Base-by-base conservation (phyloP, 2,888 invertebrate genomes). In the Microplitis deprimator region DNA sequence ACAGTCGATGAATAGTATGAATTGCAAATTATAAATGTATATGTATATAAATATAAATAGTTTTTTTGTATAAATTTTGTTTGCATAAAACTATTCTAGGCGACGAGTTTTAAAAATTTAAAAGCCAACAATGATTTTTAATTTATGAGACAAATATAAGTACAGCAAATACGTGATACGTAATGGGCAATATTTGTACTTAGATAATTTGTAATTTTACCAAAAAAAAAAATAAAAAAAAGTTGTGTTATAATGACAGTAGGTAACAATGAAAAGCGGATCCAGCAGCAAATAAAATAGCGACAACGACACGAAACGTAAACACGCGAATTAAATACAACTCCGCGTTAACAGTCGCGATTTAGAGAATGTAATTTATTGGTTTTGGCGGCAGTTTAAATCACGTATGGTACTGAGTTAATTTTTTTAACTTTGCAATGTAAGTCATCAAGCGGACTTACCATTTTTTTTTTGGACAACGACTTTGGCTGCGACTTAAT, bases 391-490 rank as follows among this genome's bases (percentile, higher is more conserved):
- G 50, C 50, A 62, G 7, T n/a, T 62, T 62, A n/a, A 62, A 7
- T 79, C 79, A 80, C 78, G 81, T 78, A 60, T 61, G 59, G 71
- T 72, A 16, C 39, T 76, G 74, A 60, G 38, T 69, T 79, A 72
- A 16, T 73, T 76, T 71, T 81, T 79, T 81, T 81, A 79, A 80
- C 81, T 85, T 87, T 86, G 88, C 87, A 86, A 86, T 79, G 89
- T 89, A 89, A 89, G 89, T 89, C 89, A 85, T 89, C 70, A 87
- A 84, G 85, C 87, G 87, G 89, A 90, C 90, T 90, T 90, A 90
- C 90, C 90, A 89, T 89, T 90, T 85, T 90, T 90, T 90, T 90
- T 90, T 90, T 90, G 88, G 88, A 90, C 87, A 89, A 90, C 90
- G 88, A 90, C 89, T 90, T 90, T 90, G 88, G 90, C 90, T 90